Evolutionary conservation across 2,888 invertebrate genomes (phyloP).

Genomic region (Bugula neritina): DNA sequence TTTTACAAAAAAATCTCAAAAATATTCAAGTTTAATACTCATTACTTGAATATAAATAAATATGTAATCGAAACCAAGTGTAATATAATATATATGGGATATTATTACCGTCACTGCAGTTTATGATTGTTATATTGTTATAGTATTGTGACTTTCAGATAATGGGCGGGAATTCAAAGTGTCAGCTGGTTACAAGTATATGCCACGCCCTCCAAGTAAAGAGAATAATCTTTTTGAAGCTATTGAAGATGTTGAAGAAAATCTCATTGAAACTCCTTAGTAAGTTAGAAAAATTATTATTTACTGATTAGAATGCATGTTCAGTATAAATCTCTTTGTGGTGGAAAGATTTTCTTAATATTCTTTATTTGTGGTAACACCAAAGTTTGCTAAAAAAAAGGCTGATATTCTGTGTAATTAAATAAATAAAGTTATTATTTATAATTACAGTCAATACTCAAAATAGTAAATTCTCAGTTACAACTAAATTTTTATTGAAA

Average conservation of each 20-base stretch:
- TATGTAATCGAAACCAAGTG: background rate
- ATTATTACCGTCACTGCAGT: background rate
- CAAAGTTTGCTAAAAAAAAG: too few species aligned
- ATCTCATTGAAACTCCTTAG: slow-evolving; percentile 45
- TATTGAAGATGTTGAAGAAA: slow-evolving; percentile 48
- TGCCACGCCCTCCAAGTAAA: slow-evolving; percentile 33
- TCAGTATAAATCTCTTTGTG: too few species aligned
- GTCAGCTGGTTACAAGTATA: slow-evolving; percentile 44
- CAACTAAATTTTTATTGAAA: too few species aligned
- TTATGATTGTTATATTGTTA: background rate
- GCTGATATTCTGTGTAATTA: too few species aligned
- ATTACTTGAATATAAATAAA: background rate
- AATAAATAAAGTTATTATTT: too few species aligned
- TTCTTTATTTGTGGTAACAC: too few species aligned
- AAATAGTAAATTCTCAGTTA: too few species aligned
- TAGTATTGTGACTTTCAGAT: slow-evolving; percentile 28
- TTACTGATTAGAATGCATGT: too few species aligned
- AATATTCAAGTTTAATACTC: too few species aligned
- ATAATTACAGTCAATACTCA: too few species aligned
- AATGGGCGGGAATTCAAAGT: slow-evolving; percentile 43
- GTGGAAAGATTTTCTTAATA: too few species aligned
- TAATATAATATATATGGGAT: background rate
- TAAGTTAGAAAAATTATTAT: slow-evolving; percentile 34
- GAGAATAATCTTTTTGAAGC: slow-evolving; percentile 45
- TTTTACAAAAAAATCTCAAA: too few species aligned